A percentile compares a stretch with the other conserved stretches of the same genome.
Conservation (phyloP, 2,888 invertebrate species). For the Thymelicus sylvestris region DNA sequence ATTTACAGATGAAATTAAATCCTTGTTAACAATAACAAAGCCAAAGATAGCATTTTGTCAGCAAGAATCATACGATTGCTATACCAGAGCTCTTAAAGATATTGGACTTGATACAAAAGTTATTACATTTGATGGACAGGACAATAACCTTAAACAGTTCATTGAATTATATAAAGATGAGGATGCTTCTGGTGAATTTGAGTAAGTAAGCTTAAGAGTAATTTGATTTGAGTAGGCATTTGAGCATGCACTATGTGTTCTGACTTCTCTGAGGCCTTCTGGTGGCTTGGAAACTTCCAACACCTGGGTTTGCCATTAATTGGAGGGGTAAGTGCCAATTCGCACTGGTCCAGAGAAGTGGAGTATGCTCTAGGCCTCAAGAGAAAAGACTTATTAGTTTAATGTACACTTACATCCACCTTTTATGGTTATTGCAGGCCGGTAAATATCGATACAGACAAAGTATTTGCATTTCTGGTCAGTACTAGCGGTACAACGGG, state of each 20-base stretch:
- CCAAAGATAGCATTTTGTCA: conserved; percentile 69
- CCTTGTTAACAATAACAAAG: conserved; percentile 55
- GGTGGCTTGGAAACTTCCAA: no score
- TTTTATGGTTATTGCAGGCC: conserved; percentile 53
- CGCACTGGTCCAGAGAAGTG: no score
- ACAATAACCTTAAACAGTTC: conserved; percentile 56
- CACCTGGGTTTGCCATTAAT: no score
- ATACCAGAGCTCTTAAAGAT: conserved; percentile 49
- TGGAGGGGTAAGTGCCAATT: no score
- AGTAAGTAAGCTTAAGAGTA: conserved; percentile 11
- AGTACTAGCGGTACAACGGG: conserved; percentile 71
- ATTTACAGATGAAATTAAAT: conserved; percentile 64
- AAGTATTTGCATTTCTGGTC: conserved; percentile 58
- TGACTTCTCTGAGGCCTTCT: no score
- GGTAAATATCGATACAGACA: conserved; percentile 56
- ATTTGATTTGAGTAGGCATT: no score
- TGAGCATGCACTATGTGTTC: no score
- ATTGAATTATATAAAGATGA: conserved; percentile 51
- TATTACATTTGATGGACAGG: conserved; percentile 60
- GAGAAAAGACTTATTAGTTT: neutral
- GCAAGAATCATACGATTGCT: conserved; percentile 49
- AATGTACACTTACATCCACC: neutral
- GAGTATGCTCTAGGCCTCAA: neutral
- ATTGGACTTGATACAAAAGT: conserved; percentile 57
- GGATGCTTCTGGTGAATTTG: conserved; percentile 52